Percentiles rank a stretch among this genome's conserved stretches.
These are phyloP conservation scores for Micronycteris hirsuta DNA, from an alignment of 2,113 vertebrate genomes.

Conservation along the genomic window DNA sequence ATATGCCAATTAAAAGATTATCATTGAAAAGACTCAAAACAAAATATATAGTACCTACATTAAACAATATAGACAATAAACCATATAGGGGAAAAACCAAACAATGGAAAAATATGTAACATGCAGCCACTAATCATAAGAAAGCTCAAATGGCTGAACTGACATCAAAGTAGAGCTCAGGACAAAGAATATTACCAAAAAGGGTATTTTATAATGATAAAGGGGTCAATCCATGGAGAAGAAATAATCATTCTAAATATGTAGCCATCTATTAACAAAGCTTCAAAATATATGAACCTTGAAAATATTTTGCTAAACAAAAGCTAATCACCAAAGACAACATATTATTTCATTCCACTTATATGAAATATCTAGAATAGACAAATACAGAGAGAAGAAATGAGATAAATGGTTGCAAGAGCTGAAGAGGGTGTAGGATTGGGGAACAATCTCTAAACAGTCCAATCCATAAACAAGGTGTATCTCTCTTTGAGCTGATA, in stretches of 20 bases:
- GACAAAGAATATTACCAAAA: not conserved
- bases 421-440: not conserved
- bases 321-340: not conserved
- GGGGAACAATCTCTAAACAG: not conserved
- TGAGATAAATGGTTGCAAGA: not conserved
- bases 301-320: not conserved
- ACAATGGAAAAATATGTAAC: not conserved
- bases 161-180: not conserved
- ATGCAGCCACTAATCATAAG: not conserved
- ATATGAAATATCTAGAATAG: not conserved
- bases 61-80: not conserved
- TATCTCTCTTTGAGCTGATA: not conserved
- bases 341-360: not conserved
- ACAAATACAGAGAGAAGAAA: not conserved
- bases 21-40: not conserved
- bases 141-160: not conserved
- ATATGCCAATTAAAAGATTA: not conserved
- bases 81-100: not conserved
- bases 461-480: not conserved
- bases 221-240: not conserved
- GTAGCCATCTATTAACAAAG: not conserved
- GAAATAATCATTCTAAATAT: not conserved
- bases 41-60: not conserved
- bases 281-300: not conserved
- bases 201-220: not conserved